phyloP scores from a whole-genome alignment of 1,140 invertebrate species.

The Geopemphigus sp. region DNA sequence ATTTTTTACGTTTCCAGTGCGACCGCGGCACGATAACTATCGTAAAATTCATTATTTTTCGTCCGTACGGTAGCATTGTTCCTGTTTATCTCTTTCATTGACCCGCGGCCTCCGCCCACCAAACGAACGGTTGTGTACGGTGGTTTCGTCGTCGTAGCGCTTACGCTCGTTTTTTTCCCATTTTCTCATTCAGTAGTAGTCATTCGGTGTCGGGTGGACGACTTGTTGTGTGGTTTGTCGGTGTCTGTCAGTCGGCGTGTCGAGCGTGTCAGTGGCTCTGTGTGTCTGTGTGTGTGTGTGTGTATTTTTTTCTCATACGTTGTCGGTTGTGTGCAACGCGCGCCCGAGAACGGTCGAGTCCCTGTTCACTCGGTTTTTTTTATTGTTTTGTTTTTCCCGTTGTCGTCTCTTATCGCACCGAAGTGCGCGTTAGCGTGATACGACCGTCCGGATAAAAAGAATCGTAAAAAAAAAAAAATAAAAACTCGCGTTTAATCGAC shows the following conservation, averaged over 20 bases:
- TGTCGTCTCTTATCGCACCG: no score
- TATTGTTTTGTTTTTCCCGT: no score
- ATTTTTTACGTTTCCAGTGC: no score
- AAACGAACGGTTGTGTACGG: not conserved
- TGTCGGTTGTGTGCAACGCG: not conserved
- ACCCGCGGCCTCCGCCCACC: not conserved
- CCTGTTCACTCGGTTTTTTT: no score
- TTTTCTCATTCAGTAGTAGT: slow-evolving; percentile 26
- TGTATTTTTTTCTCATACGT: not conserved
- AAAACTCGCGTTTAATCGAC: no score
- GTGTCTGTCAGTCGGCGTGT: not conserved
- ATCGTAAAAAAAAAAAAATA: no score
- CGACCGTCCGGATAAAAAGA: no score
- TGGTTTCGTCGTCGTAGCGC: not conserved
- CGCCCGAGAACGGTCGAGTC: no score
- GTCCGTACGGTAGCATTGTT: not conserved
- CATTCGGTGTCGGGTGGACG: slow-evolving; percentile 27
- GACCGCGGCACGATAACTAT: not conserved
- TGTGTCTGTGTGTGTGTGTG: not conserved
- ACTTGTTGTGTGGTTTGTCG: not conserved
- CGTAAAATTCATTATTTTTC: not conserved
- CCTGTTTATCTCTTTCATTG: slow-evolving; percentile 11
- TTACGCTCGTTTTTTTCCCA: not conserved
- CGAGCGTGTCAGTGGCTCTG: no score
- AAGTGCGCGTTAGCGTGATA: no score